These are phyloP conservation scores for Drosophila leontia DNA, from an alignment of 1,140 invertebrate genomes.

Conservation along the genomic window DNA sequence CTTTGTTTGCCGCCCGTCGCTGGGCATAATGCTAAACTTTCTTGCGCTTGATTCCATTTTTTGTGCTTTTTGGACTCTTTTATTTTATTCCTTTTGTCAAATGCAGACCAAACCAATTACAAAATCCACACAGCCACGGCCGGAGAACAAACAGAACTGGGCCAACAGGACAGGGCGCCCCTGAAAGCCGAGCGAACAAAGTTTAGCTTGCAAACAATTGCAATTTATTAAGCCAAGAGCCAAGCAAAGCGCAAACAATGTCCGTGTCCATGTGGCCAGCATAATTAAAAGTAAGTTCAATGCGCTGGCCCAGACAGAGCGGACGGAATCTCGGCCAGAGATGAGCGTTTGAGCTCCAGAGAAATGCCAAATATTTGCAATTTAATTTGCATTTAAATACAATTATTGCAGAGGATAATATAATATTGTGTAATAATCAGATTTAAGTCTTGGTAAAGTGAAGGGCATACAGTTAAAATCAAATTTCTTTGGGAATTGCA, in stretches of 20 bases:
- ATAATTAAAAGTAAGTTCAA: constrained; percentile 82
- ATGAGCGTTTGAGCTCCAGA: constrained; percentile 16
- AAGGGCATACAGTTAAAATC: neutral
- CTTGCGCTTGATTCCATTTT: constrained; percentile 43
- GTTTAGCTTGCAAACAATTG: constrained; percentile 79
- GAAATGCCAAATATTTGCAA: constrained; percentile 45
- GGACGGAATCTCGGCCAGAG: constrained; percentile 21
- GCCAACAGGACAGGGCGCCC: constrained; percentile 27
- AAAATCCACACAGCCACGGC: constrained; percentile 58
- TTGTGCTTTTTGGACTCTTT: constrained; percentile 11
- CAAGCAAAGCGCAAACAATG: constrained; percentile 68
- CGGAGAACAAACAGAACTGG: constrained; percentile 55
- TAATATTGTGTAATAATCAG: constrained; percentile 25
- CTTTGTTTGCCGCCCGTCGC: constrained; percentile 67
- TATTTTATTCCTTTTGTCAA: constrained; percentile 69
- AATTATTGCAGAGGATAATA: constrained; percentile 31
- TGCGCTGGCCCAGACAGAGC: constrained; percentile 55
- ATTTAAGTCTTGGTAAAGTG: constrained; percentile 1
- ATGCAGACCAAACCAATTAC: constrained; percentile 80
- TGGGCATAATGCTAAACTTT: constrained; percentile 79
- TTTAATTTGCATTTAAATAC: constrained; percentile 44
- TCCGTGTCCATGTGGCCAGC: constrained; percentile 65
- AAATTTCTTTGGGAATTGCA: neutral
- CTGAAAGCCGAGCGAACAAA: constrained; percentile 49
- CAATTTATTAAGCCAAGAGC: constrained; percentile 81